A percentile compares a stretch with the other conserved stretches of the same genome.
Conservation (phyloP, 2,888 invertebrate genomes). For the Eugnorisma glareosa region DNA sequence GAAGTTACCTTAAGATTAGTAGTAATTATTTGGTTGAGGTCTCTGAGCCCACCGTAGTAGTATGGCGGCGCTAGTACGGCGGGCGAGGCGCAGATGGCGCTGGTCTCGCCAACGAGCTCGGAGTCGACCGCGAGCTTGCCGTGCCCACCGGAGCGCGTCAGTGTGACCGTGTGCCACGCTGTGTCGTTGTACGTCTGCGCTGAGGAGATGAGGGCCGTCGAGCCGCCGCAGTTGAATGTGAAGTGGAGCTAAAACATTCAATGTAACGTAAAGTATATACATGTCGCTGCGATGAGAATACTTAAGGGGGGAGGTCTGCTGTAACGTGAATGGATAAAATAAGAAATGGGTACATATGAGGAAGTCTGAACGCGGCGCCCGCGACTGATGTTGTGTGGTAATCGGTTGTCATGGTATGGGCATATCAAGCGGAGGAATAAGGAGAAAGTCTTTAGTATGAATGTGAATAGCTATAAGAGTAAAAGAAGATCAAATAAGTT, state of each 20-base stretch:
- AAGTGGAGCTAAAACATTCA: slow-evolving; percentile 90
- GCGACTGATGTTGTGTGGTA: neutral
- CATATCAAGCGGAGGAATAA: too few species aligned
- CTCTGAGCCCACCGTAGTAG: slow-evolving; percentile 94
- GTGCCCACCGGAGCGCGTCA: slow-evolving; percentile 91
- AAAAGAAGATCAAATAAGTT: too few species aligned
- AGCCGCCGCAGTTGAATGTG: slow-evolving; percentile 93
- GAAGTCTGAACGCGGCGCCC: neutral
- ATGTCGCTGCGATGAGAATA: neutral
- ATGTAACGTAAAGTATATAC: neutral
- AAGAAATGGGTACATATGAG: neutral
- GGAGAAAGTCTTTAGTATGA: too few species aligned
- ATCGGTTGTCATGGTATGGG: too few species aligned
- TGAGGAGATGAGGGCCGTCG: slow-evolving; percentile 91
- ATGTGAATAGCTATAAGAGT: too few species aligned
- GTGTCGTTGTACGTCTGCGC: slow-evolving; percentile 92
- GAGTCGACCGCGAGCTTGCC: slow-evolving; percentile 93
- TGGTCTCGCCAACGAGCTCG: slow-evolving; percentile 88
- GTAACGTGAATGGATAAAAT: neutral
- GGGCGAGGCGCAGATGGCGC: slow-evolving; percentile 83
- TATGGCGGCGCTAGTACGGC: slow-evolving; percentile 93
- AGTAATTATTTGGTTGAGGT: slow-evolving; percentile 79
- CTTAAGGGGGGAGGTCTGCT: neutral
- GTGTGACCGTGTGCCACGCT: slow-evolving; percentile 94
- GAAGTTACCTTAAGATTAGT: slow-evolving; percentile 74